Percentiles rank a stretch among this genome's conserved stretches.
phyloP scores from a whole-genome alignment of 2,888 invertebrate genomes.

The Megamerina dolium region DNA sequence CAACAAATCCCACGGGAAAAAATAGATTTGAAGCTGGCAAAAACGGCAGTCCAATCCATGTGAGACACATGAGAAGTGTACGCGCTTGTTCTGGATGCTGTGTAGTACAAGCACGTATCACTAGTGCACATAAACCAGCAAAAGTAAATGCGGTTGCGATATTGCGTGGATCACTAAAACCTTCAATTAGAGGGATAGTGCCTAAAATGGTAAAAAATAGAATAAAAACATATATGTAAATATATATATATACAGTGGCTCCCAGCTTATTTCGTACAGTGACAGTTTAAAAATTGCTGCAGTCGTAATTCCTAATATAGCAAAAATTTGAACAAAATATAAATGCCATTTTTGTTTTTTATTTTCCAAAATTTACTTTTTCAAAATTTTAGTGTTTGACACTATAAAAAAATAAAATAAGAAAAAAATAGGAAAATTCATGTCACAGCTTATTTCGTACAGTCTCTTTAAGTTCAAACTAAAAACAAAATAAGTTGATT shows the following conservation, averaged over 20 bases:
- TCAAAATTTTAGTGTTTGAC: too few species aligned
- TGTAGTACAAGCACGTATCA: slow-evolving; percentile 50
- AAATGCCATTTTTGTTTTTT: too few species aligned
- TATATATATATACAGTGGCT: background rate
- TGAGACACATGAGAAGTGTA: slow-evolving; percentile 69
- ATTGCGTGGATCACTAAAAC: slow-evolving; percentile 75
- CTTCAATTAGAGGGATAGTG: slow-evolving; percentile 69
- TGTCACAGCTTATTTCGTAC: too few species aligned
- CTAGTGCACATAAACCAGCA: slow-evolving; percentile 54
- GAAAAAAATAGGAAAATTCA: too few species aligned
- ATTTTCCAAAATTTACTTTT: too few species aligned
- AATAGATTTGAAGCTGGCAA: slow-evolving; percentile 94
- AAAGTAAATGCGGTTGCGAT: slow-evolving; percentile 65
- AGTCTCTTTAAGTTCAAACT: too few species aligned
- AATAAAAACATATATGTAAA: background rate
- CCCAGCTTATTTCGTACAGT: too few species aligned
- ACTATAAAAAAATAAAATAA: too few species aligned
- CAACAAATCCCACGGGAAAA: slow-evolving; percentile 96
- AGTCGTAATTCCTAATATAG: too few species aligned
- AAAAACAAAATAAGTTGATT: too few species aligned
- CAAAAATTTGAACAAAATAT: background rate
- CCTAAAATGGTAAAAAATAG: slow-evolving; percentile 26
- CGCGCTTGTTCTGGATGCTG: slow-evolving; percentile 60
- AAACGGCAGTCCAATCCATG: slow-evolving; percentile 84
- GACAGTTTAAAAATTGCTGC: too few species aligned